Conservation (phyloP, 2,113 vertebrate species). For the Pipra filicauda region DNA sequence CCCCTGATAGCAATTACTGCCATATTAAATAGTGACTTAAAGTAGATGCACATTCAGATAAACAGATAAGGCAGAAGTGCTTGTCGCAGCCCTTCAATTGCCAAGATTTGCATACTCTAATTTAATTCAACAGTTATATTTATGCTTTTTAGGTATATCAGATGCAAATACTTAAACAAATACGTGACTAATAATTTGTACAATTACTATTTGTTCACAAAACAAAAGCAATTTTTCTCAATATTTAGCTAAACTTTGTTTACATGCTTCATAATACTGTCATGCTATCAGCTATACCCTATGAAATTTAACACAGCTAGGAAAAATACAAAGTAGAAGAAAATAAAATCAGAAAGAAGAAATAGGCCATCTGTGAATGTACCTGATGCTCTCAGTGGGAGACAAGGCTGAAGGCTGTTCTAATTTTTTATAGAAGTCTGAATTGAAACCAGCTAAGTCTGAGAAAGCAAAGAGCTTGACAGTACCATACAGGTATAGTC, state of each 20-base stretch:
- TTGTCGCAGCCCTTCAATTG: background rate
- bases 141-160: background rate
- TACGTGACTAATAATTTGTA: background rate
- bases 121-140: background rate
- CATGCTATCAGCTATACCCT: background rate
- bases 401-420: background rate
- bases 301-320: background rate
- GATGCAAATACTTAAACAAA: background rate
- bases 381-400: background rate
- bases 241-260: background rate
- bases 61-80: background rate
- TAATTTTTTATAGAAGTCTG: background rate
- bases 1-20: background rate
- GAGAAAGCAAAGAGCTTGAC: background rate
- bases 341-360: background rate
- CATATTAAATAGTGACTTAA: background rate
- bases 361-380: background rate
- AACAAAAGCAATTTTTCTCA: background rate
- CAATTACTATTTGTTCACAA: background rate
- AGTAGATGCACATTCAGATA: background rate
- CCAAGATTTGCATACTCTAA: background rate
- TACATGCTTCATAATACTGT: background rate
- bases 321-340: background rate
- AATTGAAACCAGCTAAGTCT: background rate
- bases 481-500: background rate